Percentiles rank a stretch among this genome's conserved stretches.
These are phyloP conservation scores for Channallabes apus DNA, from an alignment of 2,797 vertebrate species.

Conservation along the genomic window DNA sequence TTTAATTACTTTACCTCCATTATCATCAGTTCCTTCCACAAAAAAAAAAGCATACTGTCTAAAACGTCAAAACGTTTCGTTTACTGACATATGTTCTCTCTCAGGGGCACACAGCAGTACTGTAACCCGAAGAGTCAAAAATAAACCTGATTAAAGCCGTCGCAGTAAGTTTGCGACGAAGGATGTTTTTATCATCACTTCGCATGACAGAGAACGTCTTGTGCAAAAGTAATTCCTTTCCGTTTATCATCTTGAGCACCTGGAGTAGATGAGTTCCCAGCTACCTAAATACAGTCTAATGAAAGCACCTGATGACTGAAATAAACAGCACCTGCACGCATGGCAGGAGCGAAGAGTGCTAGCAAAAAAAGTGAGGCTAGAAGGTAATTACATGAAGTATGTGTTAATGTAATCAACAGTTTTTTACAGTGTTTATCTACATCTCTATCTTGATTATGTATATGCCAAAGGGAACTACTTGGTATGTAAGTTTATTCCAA, in stretches of 20 bases:
- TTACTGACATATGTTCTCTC: slow-evolving; percentile 30
- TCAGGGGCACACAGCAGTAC: slow-evolving; percentile 6
- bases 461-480: not conserved
- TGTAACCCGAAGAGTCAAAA: slow-evolving; percentile 15
- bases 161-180: slow-evolving; percentile 28
- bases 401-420: not conserved
- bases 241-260: slow-evolving; percentile 8
- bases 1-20: slow-evolving; percentile 17
- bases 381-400: not conserved
- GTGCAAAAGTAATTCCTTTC: not conserved
- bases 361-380: not conserved
- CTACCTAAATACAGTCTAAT: slow-evolving; percentile 16
- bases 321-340: slow-evolving; percentile 10
- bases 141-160: slow-evolving; percentile 28
- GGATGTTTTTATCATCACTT: slow-evolving; percentile 17
- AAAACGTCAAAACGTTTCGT: not conserved
- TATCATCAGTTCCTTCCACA: not conserved
- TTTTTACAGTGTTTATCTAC: too few species aligned
- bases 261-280: slow-evolving; percentile 5
- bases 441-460: not conserved
- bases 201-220: not conserved
- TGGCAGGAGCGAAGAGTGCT: too few species aligned
- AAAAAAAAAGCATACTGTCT: not conserved
- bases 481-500: not conserved
- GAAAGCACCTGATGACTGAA: slow-evolving; percentile 3